Conservation (phyloP, 2,113 vertebrate species). For the Cairina moschata region DNA sequence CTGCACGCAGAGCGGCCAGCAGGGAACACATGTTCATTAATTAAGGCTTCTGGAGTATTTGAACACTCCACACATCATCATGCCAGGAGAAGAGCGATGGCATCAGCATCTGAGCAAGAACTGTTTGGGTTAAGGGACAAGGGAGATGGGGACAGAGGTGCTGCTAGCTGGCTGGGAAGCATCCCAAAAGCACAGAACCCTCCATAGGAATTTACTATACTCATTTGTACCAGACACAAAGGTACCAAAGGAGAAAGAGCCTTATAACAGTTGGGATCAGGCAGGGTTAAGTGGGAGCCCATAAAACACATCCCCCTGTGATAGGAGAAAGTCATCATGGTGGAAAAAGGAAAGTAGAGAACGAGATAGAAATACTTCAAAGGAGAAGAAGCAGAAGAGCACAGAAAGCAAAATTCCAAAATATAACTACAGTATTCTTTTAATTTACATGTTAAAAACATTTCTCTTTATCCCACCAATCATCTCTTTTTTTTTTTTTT, state of each 20-base stretch:
- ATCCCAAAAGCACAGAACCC: not conserved
- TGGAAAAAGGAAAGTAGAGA: not conserved
- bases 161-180: not conserved
- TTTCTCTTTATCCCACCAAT: conserved; percentile 24
- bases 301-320: not conserved
- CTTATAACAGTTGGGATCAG: not conserved
- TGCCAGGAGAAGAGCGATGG: not conserved
- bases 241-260: not conserved
- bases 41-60: conserved; percentile 36
- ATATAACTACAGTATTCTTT: conserved; percentile 26
- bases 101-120: not conserved
- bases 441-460: conserved; percentile 52
- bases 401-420: not conserved
- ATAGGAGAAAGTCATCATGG: not conserved
- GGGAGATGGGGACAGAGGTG: not conserved
- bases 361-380: conserved; percentile 1
- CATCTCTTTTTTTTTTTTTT: conserved; percentile 25
- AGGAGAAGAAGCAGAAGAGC: conserved; percentile 20
- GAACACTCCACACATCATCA: not conserved
- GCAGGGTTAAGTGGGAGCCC: not conserved
- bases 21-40: not conserved
- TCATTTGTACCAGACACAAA: not conserved
- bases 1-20: not conserved
- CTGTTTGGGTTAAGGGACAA: not conserved
- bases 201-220: not conserved